Base-by-base conservation (phyloP, 2,113 vertebrate genomes). In the Pelmatolapia mariae region DNA sequence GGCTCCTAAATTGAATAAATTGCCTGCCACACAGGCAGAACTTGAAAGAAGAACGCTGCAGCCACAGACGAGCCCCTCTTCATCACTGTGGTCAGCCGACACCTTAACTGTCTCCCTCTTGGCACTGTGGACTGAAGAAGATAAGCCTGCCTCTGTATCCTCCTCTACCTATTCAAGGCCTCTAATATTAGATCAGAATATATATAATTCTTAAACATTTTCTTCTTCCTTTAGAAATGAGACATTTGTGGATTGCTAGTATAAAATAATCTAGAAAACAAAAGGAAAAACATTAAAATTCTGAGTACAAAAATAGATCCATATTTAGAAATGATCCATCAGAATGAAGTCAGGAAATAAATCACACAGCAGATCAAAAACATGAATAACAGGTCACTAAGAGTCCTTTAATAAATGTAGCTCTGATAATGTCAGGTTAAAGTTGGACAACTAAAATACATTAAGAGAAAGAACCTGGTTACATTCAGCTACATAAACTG, bases 361-460 rank as follows among this genome's bases (percentile, higher is more conserved):
- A 56, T 0, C 22, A 56, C 22, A 56, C 2, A 13, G 54, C 54
- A 26, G 54, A 13, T 56, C 54, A 56, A 56, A 56, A 56, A 26
- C 53, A 56, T 26, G 22, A 56, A 24, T 56, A 8, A 26, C 22
- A 56, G 11, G 8, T 52, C 47, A 52, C 47, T 19, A 19, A 52
- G 22, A 26, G 0, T 56, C 22, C 22, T 56, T 12, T 0, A 0
- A 24, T 13, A 26, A 7, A 26, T 56, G 7, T 26, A 56, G 54
- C 2, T 56, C 22, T 26, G 54, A 26, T 2, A 8, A 0, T 13
- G 4, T 56, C 54, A 56, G 54, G 22, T 13, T 56, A 56, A 56
- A 56, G 54, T 56, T 56, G 54, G 22, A 13, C 10, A 56, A 56
- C 22, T 56, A 56, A 56, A 56, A 56, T 26, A 8, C 54, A 0